These are phyloP conservation scores for Zaprionus lachaisei DNA, from an alignment of 1,140 invertebrate genomes.

Conservation along the genomic window DNA sequence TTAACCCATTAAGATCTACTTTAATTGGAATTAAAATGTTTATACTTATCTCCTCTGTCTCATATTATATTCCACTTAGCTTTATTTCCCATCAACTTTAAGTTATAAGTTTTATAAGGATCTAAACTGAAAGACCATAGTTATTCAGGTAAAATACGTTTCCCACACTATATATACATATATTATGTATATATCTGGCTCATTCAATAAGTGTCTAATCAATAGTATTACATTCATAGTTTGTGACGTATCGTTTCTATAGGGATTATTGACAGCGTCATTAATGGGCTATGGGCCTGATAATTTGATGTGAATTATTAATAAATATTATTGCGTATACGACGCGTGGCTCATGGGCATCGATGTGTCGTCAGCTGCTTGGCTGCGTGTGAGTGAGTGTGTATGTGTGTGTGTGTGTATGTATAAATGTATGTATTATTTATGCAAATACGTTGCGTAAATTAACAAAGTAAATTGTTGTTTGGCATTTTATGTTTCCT, in stretches of 20 bases:
- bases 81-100: background rate
- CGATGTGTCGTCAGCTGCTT: conserved; percentile 10
- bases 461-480: conserved; percentile 77
- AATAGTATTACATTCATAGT: background rate
- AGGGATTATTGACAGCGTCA: conserved; percentile 11
- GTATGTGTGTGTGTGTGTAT: background rate
- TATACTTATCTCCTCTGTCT: no score
- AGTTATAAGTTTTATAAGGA: background rate
- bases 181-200: background rate
- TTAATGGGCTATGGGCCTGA: conserved; percentile 4
- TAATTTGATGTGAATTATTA: conserved; percentile 34
- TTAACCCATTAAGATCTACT: no score
- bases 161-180: no score
- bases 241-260: background rate
- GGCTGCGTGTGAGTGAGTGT: background rate
- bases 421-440: conserved; percentile 48
- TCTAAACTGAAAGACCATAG: background rate
- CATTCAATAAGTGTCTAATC: conserved; percentile 19
- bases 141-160: background rate
- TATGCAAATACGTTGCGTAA: conserved; percentile 75
- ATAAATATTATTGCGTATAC: conserved; percentile 42
- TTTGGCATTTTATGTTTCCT: conserved; percentile 67
- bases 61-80: background rate
- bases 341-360: conserved; percentile 1
- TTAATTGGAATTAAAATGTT: no score